Base-by-base conservation (phyloP, 2,888 invertebrate species). In the Trypoxylon attenuatum region DNA sequence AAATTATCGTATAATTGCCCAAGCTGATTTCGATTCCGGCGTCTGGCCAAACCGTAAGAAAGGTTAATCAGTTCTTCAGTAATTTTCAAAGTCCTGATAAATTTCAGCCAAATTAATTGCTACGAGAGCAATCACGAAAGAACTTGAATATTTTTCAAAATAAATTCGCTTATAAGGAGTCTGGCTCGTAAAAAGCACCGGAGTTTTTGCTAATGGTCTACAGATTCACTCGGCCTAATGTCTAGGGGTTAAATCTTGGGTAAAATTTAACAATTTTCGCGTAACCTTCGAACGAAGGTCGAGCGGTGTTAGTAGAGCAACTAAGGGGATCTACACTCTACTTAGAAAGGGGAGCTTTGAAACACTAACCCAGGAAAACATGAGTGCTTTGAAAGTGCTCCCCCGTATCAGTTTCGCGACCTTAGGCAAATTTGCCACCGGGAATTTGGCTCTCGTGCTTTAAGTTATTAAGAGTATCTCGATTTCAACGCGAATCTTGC, bases 1-100 rank as follows among this genome's bases (percentile, higher is more conserved):
- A 68, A 56, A 69, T 73, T 61, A 64, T 66, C 75, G 71, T 53
- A 56, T 67, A 71, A 71, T 76, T 67, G 56, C 61, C 33, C 16
- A 56, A 60, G 56, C 71, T 71, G 66, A 71, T 71, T 69, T 45
- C 45, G 13, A 38, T 25, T 39, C 53, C 6, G 25, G 23, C 55
- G 27, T n/a, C n/a, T n/a, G n/a, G n/a, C n/a, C n/a, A n/a, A n/a
- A n/a, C n/a, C n/a, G n/a, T n/a, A n/a, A n/a, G n/a, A n/a, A n/a
- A n/a, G n/a, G n/a, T n/a, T n/a, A n/a, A n/a, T n/a, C n/a, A n/a
- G n/a, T n/a, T n/a, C n/a, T n/a, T n/a, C n/a, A n/a, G n/a, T n/a
- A n/a, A n/a, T n/a, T n/a, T n/a, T n/a, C n/a, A n/a, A n/a, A n/a
- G n/a, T n/a, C n/a, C n/a, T n/a, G n/a, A n/a, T n/a, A n/a, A n/a